Base-by-base conservation (phyloP, 2,888 invertebrate genomes). In the Girardia tigrina region DNA sequence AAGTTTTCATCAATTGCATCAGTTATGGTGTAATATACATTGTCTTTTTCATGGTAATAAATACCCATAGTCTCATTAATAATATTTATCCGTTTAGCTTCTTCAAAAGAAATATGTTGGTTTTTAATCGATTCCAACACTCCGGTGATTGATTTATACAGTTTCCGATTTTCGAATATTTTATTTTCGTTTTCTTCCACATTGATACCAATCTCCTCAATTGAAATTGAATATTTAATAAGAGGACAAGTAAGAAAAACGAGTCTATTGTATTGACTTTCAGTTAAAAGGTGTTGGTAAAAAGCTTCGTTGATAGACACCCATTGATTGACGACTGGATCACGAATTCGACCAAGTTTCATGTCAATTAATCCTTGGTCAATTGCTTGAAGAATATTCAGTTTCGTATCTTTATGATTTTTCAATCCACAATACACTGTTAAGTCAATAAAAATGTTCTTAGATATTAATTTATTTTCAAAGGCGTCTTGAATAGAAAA, bases 401-500 rank as follows among this genome's bases (percentile, higher is more conserved):
- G 78, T 26, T 91, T 86, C 84, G 90, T 90, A 28, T 91, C 91
- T 42, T 87, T 77, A n/a, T 78, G 77, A 79, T 82, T 82, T 71
- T 78, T 80, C 36, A 83, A 77, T 6, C 80, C 79, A 36, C 81
- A 81, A 29, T 76, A 76, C 8, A 42, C 28, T 14, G 71, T 28
- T 27, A 78, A 72, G 29, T 75, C 69, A 29, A 75, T 72, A 2
- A 73, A 56, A 36, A 78, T 77, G 77, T 42, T 72, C 27, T 75
- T 78, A 79, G 83, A 81, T 28, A 84, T 79, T 28, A 81, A 80
- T 0, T 81, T 81, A 70, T 80, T 79, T 70, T 79, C 79, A 77
- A 90, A 87, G 76, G 92, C 92, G 85, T 92, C 91, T 78, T 88
- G 88, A 80, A 93, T 85, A 27, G 90, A 88, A 78, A 91, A 87